phyloP scores from a whole-genome alignment of 2,113 vertebrate genomes.

The Zapornia atra region DNA sequence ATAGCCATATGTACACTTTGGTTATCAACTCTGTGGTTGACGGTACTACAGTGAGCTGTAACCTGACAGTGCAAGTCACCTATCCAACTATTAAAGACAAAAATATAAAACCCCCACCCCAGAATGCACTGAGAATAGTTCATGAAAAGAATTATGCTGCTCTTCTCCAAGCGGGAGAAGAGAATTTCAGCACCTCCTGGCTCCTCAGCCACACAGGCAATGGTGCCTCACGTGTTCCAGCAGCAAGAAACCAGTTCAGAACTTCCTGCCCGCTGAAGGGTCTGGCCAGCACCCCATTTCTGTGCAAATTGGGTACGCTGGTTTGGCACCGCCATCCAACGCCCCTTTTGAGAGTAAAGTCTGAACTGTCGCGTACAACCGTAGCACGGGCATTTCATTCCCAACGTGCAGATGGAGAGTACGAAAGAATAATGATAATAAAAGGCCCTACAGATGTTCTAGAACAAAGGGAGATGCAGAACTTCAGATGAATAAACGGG shows the following conservation, averaged over 20 bases:
- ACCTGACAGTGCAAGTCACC: constrained; percentile 61
- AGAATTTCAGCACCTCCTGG: background rate
- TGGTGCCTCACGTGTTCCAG: background rate
- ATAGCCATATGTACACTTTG: constrained; percentile 59
- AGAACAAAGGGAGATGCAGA: constrained; percentile 86
- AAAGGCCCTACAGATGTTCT: constrained; percentile 17
- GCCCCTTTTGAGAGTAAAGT: background rate
- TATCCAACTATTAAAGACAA: constrained; percentile 43
- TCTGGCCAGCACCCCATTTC: background rate
- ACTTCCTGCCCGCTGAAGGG: background rate
- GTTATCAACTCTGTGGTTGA: background rate
- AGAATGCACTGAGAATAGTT: background rate
- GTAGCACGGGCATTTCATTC: background rate
- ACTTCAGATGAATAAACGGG: constrained; percentile 92
- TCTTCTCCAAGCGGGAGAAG: background rate
- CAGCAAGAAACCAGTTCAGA: background rate
- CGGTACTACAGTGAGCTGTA: background rate
- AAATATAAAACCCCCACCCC: background rate
- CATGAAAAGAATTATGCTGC: background rate
- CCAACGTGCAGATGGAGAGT: background rate
- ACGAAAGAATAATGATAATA: accelerated
- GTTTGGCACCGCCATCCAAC: background rate
- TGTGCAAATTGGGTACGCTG: accelerated
- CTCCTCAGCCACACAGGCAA: background rate
- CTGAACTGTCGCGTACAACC: accelerated